Percentiles rank a stretch among this genome's conserved stretches.
Conservation (phyloP, 2,888 invertebrate genomes). For the Diogma glabrata region DNA sequence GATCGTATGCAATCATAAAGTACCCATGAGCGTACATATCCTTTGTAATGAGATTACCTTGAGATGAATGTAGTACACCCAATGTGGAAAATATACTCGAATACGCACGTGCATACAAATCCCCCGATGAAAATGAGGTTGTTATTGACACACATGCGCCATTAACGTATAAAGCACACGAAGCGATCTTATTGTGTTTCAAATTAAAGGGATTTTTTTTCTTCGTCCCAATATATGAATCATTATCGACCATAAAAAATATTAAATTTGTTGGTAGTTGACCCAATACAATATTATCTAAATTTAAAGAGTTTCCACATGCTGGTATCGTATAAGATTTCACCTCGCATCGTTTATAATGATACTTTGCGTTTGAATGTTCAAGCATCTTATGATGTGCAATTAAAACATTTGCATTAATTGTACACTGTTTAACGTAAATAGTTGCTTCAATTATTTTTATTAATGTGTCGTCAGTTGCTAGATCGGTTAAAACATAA, state of each 20-base stretch:
- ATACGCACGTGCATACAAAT: background rate
- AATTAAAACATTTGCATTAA: slow-evolving; percentile 7
- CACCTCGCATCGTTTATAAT: slow-evolving; percentile 6
- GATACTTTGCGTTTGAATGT: slow-evolving; percentile 9
- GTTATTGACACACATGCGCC: no score
- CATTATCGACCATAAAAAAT: slow-evolving; percentile 4
- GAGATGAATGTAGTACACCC: background rate
- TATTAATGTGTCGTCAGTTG: background rate
- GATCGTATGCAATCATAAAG: background rate
- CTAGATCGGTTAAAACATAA: background rate
- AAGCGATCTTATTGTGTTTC: background rate
- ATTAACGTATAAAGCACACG: background rate
- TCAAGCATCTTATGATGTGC: slow-evolving; percentile 5
- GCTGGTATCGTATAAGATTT: slow-evolving; percentile 7
- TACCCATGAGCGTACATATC: background rate
- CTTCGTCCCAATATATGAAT: background rate
- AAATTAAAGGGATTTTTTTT: slow-evolving; percentile 1
- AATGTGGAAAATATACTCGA: background rate
- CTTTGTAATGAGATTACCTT: background rate
- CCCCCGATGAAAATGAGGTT: background rate
- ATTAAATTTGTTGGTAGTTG: background rate
- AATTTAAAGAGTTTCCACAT: background rate
- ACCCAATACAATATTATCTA: background rate
- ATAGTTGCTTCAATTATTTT: slow-evolving; percentile 11
- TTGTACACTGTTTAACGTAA: slow-evolving; percentile 2